Percentiles rank a stretch among this genome's conserved stretches.
phyloP scores from a whole-genome alignment of 2,113 vertebrate genomes.

The Accipiter cooperii region DNA sequence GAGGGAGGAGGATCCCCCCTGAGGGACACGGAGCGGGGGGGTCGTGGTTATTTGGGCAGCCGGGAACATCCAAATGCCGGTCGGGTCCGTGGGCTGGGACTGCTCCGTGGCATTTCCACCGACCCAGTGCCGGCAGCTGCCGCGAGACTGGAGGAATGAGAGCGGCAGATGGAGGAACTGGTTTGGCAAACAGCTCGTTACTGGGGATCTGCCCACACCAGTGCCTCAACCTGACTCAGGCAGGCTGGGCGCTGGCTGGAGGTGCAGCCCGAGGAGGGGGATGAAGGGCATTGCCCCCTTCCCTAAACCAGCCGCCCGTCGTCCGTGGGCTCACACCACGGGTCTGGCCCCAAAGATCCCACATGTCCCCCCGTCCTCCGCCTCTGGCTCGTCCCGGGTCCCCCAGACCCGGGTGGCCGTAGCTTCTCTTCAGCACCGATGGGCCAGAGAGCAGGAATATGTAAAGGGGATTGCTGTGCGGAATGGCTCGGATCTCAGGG shows the following conservation, averaged over 20 bases:
- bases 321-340: rapidly evolving
- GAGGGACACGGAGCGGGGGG: not conserved
- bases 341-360: not conserved
- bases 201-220: not conserved
- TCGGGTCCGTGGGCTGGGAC: not conserved
- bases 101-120: rapidly evolving
- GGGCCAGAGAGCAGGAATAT: rapidly evolving
- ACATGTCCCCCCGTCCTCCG: rapidly evolving
- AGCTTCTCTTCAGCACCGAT: not conserved
- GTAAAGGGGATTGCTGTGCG: rapidly evolving
- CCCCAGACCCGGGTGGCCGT: rapidly evolving
- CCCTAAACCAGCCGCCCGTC: not conserved
- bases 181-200: not conserved
- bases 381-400: not conserved
- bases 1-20: not conserved
- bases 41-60: rapidly evolving
- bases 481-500: rapidly evolving
- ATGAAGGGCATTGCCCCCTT: not conserved
- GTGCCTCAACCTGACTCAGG: not conserved
- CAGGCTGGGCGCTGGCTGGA: not conserved
- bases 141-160: not conserved
- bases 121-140: not conserved
- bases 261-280: not conserved
- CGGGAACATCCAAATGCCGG: not conserved
- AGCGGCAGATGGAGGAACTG: not conserved